phyloP scores from a whole-genome alignment of 2,797 vertebrate genomes.

The Galaxias olidus region DNA sequence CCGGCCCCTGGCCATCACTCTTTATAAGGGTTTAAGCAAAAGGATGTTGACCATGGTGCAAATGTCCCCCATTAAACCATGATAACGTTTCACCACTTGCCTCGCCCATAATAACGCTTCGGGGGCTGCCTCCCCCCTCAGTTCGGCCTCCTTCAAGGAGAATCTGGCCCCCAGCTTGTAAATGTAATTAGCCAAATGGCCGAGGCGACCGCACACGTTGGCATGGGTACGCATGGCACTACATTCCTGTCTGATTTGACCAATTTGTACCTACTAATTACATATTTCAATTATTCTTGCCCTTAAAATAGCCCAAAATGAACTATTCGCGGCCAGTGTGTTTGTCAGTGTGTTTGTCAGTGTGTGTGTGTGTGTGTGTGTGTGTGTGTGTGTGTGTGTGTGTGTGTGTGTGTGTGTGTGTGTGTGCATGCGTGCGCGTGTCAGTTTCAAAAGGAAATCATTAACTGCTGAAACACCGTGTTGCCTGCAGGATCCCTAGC shows the following conservation, averaged over 20 bases:
- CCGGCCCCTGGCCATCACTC: slow-evolving; percentile 30
- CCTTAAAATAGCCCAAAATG: slow-evolving; percentile 31
- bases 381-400: slow-evolving; percentile 8
- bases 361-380: slow-evolving; percentile 7
- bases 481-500: slow-evolving; percentile 29
- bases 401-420: slow-evolving; percentile 5
- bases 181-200: slow-evolving; percentile 67
- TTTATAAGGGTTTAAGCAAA: slow-evolving; percentile 50
- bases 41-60: slow-evolving; percentile 51
- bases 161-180: slow-evolving; percentile 41
- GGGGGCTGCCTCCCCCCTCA: slow-evolving; percentile 25
- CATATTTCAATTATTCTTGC: slow-evolving; percentile 50
- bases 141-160: slow-evolving; percentile 40
- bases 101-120: slow-evolving; percentile 24
- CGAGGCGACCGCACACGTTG: slow-evolving; percentile 55
- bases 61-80: slow-evolving; percentile 64
- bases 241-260: slow-evolving; percentile 48
- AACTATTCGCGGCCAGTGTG: no score
- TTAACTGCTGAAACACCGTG: slow-evolving; percentile 29
- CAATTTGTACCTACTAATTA: slow-evolving; percentile 60
- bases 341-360: no score
- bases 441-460: slow-evolving; percentile 34
- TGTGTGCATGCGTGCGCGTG: slow-evolving; percentile 13
- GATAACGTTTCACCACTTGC: slow-evolving; percentile 47
- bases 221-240: slow-evolving; percentile 39